Evolutionary conservation across 1,140 invertebrate species (phyloP).

Genomic region (Cepaea nemoralis): DNA sequence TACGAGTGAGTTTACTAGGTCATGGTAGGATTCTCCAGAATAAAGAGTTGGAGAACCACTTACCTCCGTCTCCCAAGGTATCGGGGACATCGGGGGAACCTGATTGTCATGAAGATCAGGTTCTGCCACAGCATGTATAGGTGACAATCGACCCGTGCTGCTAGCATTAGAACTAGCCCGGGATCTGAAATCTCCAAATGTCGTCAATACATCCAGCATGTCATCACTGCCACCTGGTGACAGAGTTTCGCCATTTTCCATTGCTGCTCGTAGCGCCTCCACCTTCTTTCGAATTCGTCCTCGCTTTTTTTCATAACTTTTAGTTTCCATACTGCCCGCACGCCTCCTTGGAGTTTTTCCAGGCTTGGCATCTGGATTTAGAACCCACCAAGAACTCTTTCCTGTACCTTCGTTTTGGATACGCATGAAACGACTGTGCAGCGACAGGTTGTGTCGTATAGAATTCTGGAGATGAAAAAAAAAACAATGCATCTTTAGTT

Average conservation of each 20-base stretch:
- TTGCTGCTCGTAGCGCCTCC: conserved; percentile 76
- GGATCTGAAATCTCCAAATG: conserved; percentile 86
- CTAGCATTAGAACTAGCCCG: conserved; percentile 93
- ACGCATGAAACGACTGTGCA: conserved; percentile 99
- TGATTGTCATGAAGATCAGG: conserved; percentile 83
- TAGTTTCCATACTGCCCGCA: conserved; percentile 97
- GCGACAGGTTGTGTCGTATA: conserved; percentile 97
- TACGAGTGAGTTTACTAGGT: conserved; percentile 62
- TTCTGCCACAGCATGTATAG: conserved; percentile 84
- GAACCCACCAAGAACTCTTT: conserved; percentile 99
- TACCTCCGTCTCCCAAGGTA: conserved; percentile 68
- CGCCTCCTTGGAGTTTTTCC: conserved; percentile 93
- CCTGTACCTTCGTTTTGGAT: conserved; percentile 99
- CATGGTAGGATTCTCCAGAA: conserved; percentile 52
- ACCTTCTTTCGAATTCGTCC: conserved; percentile 94
- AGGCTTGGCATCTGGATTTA: conserved; percentile 97
- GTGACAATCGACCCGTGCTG: conserved; percentile 87
- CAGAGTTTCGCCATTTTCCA: conserved; percentile 76
- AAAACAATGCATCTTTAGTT: too few relatives aligned
- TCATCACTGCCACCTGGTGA: conserved; percentile 88
- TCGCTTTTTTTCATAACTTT: conserved; percentile 92
- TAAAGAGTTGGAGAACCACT: conserved; percentile 42
- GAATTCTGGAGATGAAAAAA: conserved; percentile 89
- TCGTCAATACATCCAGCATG: conserved; percentile 84
- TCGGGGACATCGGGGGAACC: conserved; percentile 72